These are phyloP conservation scores for Dermatemys mawii DNA, from an alignment of 2,113 vertebrate species.

Conservation along the genomic window DNA sequence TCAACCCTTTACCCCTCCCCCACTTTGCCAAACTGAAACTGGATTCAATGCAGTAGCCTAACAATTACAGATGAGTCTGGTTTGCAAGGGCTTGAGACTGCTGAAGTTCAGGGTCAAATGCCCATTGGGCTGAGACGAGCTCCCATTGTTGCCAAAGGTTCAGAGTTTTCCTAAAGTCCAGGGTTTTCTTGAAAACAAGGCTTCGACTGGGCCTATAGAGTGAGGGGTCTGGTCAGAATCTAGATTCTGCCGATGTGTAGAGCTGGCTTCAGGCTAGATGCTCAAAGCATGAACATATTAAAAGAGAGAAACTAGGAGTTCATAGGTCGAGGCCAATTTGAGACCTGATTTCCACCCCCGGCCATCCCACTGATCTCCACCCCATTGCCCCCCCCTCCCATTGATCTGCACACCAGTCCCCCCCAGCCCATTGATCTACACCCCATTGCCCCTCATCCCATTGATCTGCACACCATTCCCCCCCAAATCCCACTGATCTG, in stretches of 20 bases:
- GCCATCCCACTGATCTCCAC: too few species aligned
- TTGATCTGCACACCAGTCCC: too few species aligned
- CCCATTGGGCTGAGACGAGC: fast-evolving
- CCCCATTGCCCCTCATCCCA: too few species aligned
- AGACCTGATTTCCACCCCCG: not conserved
- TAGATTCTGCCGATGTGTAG: not conserved
- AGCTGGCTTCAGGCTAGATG: not conserved
- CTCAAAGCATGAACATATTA: not conserved
- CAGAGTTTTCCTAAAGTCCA: not conserved
- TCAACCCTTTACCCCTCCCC: not conserved
- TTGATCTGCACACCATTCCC: too few species aligned
- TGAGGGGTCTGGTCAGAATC: not conserved
- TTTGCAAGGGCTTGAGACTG: not conserved
- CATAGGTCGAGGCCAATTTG: not conserved
- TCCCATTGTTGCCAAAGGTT: not conserved
- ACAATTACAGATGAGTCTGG: not conserved
- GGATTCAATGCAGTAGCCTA: not conserved
- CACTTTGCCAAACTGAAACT: fast-evolving
- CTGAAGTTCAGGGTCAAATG: fast-evolving
- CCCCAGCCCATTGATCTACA: too few species aligned
- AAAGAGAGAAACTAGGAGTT: not conserved
- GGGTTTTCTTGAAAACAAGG: not conserved
- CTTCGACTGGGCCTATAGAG: not conserved
- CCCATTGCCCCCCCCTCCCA: too few species aligned
- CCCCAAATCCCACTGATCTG: too few species aligned